A percentile compares a stretch with the other conserved stretches of the same genome.
Evolutionary conservation across 2,888 invertebrate species (phyloP).

Genomic region (Leptinotarsa peninsularis): DNA sequence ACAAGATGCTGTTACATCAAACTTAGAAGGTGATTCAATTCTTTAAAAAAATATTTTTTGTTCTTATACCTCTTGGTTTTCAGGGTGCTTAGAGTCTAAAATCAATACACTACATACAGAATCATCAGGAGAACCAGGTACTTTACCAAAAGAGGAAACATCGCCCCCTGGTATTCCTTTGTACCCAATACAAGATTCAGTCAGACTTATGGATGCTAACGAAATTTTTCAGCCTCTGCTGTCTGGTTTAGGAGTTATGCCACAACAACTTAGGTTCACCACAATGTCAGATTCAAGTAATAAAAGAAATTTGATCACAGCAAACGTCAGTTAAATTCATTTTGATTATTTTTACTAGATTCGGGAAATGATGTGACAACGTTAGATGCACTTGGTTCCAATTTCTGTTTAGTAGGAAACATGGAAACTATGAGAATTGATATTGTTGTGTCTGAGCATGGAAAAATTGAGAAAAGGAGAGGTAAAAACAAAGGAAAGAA

Average conservation of each 20-base stretch:
- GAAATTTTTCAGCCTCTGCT: constrained; percentile 93
- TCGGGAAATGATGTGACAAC: constrained; percentile 74
- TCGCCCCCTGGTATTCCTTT: constrained; percentile 70
- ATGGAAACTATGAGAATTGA: constrained; percentile 92
- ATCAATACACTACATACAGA: constrained; percentile 63
- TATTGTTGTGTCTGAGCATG: constrained; percentile 92
- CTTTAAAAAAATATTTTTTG: background rate
- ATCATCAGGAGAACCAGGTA: constrained; percentile 68
- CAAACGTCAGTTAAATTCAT: constrained; percentile 1
- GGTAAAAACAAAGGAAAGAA: constrained; percentile 65
- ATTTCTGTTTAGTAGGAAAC: constrained; percentile 83
- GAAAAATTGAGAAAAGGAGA: constrained; percentile 74
- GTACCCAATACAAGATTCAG: constrained; percentile 84
- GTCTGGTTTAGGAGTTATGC: constrained; percentile 90
- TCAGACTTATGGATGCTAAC: constrained; percentile 90
- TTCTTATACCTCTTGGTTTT: constrained; percentile 10
- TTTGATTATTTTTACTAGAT: constrained; percentile 55
- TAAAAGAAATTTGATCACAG: constrained; percentile 23
- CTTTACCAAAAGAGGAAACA: constrained; percentile 67
- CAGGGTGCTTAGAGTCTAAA: constrained; percentile 62
- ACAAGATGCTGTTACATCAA: constrained; percentile 68
- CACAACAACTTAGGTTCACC: constrained; percentile 79
- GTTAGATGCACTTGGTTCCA: constrained; percentile 89
- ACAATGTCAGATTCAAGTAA: constrained; percentile 63
- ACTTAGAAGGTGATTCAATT: constrained; percentile 50